Base-by-base conservation (phyloP, 2,888 invertebrate species). In the Anthoptus insignis region DNA sequence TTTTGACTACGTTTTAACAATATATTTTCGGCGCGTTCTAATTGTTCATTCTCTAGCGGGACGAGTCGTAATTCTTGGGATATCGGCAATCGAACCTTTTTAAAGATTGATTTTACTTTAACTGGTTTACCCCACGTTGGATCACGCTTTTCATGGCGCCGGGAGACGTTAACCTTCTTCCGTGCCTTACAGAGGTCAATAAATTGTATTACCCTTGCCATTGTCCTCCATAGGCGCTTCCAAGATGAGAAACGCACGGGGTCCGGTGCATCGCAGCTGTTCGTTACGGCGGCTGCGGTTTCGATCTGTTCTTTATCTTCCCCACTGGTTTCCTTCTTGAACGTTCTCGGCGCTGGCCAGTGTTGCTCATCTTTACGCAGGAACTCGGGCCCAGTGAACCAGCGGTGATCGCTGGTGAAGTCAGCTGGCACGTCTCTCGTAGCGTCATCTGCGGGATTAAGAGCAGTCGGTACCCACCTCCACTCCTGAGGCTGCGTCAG, bases 301-400 rank as follows among this genome's bases (percentile, higher is more conserved):
- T 32, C 27, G 7, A 16, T n/a, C 8, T 34, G 19, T n/a, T 34
- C 53, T 7, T 13, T 16, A 5, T 53, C 53, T 7, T 53, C 53
- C 7, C 53, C 29, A 1, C 32, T 53, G 21, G 32, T n/a, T 34
- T 53, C 53, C 21, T 21, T 34, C 21, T 34, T 34, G 32, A 32
- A 8, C 16, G 13, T 34, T 34, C 53, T 53, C 32, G 53, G 32
- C 9, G 32, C 32, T 22, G 54, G 54, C 54, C 54, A 54, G 37
- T n/a, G 22, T 2, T 22, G n/a, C n/a, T 54, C 22, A 7, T 22
- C n/a, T n/a, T 8, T 5, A 5, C 21, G 65, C 1, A 74, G 60
- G 16, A 73, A 64, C 8, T 49, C 37, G 13, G 66, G 58, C n/a
- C 63, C 57, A 0, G 42, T 59, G 19, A 58, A 66, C 63, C 66